Evolutionary conservation across 2,888 invertebrate species (phyloP), one percentile per base, ranked within the genome.

Genomic region (Ornithoptera alexandrae): DNA sequence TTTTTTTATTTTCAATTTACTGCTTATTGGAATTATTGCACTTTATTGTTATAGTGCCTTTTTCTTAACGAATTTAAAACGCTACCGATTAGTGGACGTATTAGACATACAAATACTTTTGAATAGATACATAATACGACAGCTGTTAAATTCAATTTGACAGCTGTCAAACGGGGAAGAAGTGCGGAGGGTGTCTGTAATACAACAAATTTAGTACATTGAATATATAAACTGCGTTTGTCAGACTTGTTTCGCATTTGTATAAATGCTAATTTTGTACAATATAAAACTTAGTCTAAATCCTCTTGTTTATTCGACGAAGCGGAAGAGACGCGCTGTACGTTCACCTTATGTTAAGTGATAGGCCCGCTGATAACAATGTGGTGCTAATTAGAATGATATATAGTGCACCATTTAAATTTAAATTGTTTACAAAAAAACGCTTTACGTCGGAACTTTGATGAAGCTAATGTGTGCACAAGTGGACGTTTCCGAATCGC

Each of bases 261-360:
- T 71, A 76, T 81, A 86, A 86, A 87, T 87, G 86, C 85, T 78
- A 74, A 79, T 74, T 87, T 88, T 88, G 88, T 87, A 88, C 88
- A 75, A 74, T 76, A 75, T 75, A 77, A 76, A 77, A 75, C 72
- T 76, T 73, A 73, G 64, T 59, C 63, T 57, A 70, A 56, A 70
- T 65, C 60, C 64, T 39, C 2, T 39, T 39, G 39, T 39, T 39
- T 39, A 39, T 39, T 39, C 39, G 10, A 39, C 39, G 10, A 10
- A 10, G 10, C 39, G 10, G 10, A 10, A 1, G 7, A 8, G 10
- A 10, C 39, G 39, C 10, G 10, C 30, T 30, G 30, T 30, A 30
- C 30, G 30, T 30, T 3, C 39, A 39, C 39, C 8, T 39, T 7
- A 39, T 39, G 39, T 7, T 39, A 39, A 39, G 39, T 39, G 39